phyloP scores from a whole-genome alignment of 2,888 invertebrate genomes.

The Bellardia bayeri region DNA sequence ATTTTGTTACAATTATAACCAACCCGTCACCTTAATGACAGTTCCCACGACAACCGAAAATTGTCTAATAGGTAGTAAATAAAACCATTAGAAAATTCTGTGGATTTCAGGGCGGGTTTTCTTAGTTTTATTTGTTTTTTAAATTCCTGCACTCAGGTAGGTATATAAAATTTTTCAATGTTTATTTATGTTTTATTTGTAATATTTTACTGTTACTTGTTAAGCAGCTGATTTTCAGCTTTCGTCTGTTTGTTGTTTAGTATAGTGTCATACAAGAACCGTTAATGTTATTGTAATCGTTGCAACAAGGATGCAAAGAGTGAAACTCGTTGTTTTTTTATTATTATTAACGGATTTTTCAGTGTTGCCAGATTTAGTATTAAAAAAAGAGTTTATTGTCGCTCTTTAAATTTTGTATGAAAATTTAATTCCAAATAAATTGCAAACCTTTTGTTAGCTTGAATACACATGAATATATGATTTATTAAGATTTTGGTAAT shows the following conservation, averaged over 20 bases:
- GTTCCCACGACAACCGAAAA: slow-evolving; percentile 66
- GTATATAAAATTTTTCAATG: background rate
- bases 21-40: slow-evolving; percentile 59
- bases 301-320: too few species aligned
- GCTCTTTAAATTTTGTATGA: too few species aligned
- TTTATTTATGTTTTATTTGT: background rate
- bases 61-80: slow-evolving; percentile 53
- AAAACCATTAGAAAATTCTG: slow-evolving; percentile 38
- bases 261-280: too few species aligned
- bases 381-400: too few species aligned
- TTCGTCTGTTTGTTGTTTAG: background rate
- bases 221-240: slow-evolving; percentile 16
- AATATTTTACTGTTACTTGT: slow-evolving; percentile 2
- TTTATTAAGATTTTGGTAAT: too few species aligned
- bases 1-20: slow-evolving; percentile 57
- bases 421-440: too few species aligned
- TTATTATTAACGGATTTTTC: too few species aligned
- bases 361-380: too few species aligned
- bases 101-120: slow-evolving; percentile 13
- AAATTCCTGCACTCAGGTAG: background rate
- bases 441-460: too few species aligned
- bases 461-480: too few species aligned
- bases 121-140: background rate
- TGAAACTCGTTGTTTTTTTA: too few species aligned
- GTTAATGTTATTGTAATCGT: too few species aligned